Evolutionary conservation across 2,888 invertebrate genomes (phyloP), one percentile per base, ranked within the genome.

Genomic region (Litoditis marina): DNA sequence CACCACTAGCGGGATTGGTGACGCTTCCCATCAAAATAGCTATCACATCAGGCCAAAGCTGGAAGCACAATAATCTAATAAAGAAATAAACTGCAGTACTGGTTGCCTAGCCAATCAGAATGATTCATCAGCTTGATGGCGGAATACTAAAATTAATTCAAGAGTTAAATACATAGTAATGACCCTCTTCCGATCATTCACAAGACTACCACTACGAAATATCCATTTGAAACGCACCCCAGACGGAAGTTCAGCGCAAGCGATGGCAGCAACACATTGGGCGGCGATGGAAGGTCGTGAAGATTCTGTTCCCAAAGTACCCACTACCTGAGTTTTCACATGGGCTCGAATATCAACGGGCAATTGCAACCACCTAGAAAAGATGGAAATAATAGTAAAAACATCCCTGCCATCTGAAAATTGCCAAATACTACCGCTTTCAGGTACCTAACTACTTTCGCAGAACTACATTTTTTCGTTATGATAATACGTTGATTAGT

Each of bases 191-290:
- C n/a, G 39, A 36, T 36, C 39, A n/a, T 36, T 36, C n/a, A 16
- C n/a, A 36, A 16, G 13, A n/a, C n/a, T n/a, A n/a, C n/a, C n/a
- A n/a, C n/a, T n/a, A n/a, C n/a, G 31, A 13, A 53, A 34, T 27
- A 42, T 22, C 16, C 1, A 50, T 6, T 27, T 4, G 25, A 42
- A 27, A 44, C 56, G 13, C 16, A 57, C 62, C 19, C 34, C 47
- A 8, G 47, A 89, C 0, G 95, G 92, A 66, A 99, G 86, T 85
- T 99, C 98, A 34, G 94, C 91, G 54, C 95, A 93, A 0, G 95
- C 98, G 66, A 99, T 92, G 84, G 94, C 94, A 0, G 98, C 96
- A 50, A 99, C 94, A 86, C 98, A 99, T 85, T 98, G 98, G 1
- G 98, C 96, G 7, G 96, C 96, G 56, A 94, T 92, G 79, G 94